Evolutionary conservation across 2,113 vertebrate genomes (phyloP).

Genomic region (Gadus macrocephalus): DNA sequence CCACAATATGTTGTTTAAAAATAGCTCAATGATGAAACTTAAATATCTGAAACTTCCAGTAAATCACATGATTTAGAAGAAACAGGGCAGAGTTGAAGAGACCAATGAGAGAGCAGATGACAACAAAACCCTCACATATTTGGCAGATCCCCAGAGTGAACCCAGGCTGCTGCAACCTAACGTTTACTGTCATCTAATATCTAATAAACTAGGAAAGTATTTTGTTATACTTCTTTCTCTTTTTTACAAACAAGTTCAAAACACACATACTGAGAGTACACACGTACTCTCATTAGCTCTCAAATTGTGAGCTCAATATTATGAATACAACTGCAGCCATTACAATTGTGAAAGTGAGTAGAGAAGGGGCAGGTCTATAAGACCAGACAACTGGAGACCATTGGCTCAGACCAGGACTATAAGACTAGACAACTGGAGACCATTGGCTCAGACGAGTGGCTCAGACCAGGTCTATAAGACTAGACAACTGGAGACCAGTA

Average conservation of each 20-base stretch:
- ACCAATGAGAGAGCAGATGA: slow-evolving; percentile 30
- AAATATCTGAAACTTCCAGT: slow-evolving; percentile 43
- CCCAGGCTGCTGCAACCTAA: background rate
- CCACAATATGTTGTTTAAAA: no score
- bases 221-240: background rate
- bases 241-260: background rate
- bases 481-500: no score
- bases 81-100: slow-evolving; percentile 18
- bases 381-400: no score
- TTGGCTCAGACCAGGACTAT: no score
- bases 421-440: no score
- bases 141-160: background rate
- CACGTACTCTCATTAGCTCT: background rate
- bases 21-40: no score
- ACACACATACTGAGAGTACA: background rate
- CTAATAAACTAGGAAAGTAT: background rate
- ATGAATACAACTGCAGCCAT: no score
- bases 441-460: no score
- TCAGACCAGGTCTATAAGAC: no score
- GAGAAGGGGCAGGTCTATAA: no score
- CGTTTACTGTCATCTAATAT: background rate
- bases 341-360: slow-evolving; percentile 27
- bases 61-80: slow-evolving; percentile 66
- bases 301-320: background rate
- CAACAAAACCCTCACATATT: slow-evolving; percentile 13